Base-by-base conservation (phyloP, 2,797 vertebrate genomes). In the Sebastes matsubarae region DNA sequence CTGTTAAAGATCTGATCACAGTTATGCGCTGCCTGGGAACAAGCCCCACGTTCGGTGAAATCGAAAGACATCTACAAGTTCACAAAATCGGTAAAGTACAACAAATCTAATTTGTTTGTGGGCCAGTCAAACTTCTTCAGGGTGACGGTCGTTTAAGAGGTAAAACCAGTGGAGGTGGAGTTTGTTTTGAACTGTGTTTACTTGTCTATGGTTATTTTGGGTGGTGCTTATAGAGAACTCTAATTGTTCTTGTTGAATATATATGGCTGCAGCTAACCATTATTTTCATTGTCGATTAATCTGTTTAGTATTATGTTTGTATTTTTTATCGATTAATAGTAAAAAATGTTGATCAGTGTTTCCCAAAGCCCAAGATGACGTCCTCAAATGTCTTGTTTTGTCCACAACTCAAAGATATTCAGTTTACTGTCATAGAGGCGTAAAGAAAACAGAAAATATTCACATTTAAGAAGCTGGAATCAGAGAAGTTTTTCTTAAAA, bases 11-110 rank as follows among this genome's bases (percentile, higher is more conserved):
- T 67, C 96, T 99, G 84, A 93, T 99, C 87, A 96, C 93, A 0
- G 97, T 98, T 16, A 98, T 99, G 98, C 93, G 98, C 55, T 96
- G 97, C 89, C 94, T 99, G 89, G 98, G 98, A 0, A 96, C 95
- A 30, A 97, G 97, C 86, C 98, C 98, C 0, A 99, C 98, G 0
- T 96, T 91, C 0, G 91, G 90, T 0, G 98, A 99, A 89, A 97
- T 96, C 5, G 94, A 96, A 36, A 91, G 96, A 11, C 98, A 99
- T 86, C 96, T 99, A 14, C 97, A 96, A 86, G 83, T 96, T 60
- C 97, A 98, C 54, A 95, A 95, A 87, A 96, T 98, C 2, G 97
- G 98, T 99, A 95, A 61, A 24, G 65, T 52, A 60, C 25, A 66
- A 63, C 20, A 38, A 9, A 61, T 67, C 8, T 4, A 3, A 29